Base-by-base conservation (phyloP, 2,888 invertebrate genomes). In the Tupiocoris notatus region DNA sequence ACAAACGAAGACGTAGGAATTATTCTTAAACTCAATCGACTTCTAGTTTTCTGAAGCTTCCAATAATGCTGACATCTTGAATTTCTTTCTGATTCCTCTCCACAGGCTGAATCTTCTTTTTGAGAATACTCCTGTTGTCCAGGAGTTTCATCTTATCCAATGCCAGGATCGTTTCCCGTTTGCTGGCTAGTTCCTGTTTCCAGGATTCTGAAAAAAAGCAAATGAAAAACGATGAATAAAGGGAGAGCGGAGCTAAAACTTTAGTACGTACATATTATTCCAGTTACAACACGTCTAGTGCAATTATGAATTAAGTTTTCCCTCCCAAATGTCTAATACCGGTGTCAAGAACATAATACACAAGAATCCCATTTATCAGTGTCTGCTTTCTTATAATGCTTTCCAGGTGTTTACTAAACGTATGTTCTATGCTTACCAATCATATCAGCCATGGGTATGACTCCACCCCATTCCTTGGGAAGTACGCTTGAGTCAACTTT, bases 381-480 rank as follows among this genome's bases (percentile, higher is more conserved):
- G n/a, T n/a, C n/a, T n/a, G n/a, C n/a, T n/a, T n/a, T n/a, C n/a
- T n/a, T n/a, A n/a, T n/a, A n/a, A n/a, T n/a, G n/a, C n/a, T n/a
- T n/a, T n/a, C n/a, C n/a, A n/a, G n/a, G n/a, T n/a, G n/a, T n/a
- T n/a, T n/a, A n/a, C n/a, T n/a, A n/a, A n/a, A n/a, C n/a, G n/a
- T n/a, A n/a, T n/a, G n/a, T n/a, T n/a, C n/a, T n/a, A n/a, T n/a
- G n/a, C n/a, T 57, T 79, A 81, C 82, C 86, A 16, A 92, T 87
- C 92, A 94, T 92, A 79, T 91, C 89, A 23, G 88, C 86, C 82
- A 89, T 85, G 7, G 91, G 88, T 81, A 92, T 88, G 2, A 85
- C 84, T 0, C 93, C 93, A 0, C 93, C 93, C 82, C 90, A 89
- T 81, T 89, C 89, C 23, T 87, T 86, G 0, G 94, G 93, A 59